A percentile compares a stretch with the other conserved stretches of the same genome.
Conservation (phyloP, 2,797 vertebrate genomes). For the Sebastes trivittatus region DNA sequence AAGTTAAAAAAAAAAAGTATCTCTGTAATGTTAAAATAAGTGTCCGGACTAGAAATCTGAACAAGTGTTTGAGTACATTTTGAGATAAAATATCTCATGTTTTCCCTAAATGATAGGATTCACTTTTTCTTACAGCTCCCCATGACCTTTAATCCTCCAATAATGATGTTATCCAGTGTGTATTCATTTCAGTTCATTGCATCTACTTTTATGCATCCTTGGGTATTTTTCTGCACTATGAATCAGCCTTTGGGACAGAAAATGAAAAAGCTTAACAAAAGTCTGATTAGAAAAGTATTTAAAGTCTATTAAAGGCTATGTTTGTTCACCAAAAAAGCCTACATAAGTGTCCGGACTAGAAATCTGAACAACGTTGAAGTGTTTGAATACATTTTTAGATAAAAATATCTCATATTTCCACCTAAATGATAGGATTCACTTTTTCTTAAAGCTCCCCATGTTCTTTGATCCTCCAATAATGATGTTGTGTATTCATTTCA, state of each 20-base stretch:
- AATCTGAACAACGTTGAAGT: not conserved
- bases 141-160: not conserved
- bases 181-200: slow-evolving; percentile 5
- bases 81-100: slow-evolving; percentile 13
- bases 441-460: slow-evolving; percentile 29
- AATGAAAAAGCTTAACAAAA: not conserved
- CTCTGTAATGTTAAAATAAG: slow-evolving; percentile 23
- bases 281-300: slow-evolving; percentile 1
- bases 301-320: slow-evolving; percentile 25
- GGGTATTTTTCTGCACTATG: slow-evolving; percentile 50
- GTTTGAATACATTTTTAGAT: slow-evolving; percentile 27
- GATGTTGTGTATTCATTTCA: slow-evolving; percentile 29
- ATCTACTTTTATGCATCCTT: slow-evolving; percentile 6
- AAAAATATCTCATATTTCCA: slow-evolving; percentile 7
- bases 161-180: slow-evolving; percentile 8
- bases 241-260: slow-evolving; percentile 37
- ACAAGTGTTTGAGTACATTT: slow-evolving; percentile 22
- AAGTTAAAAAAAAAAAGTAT: slow-evolving; percentile 7
- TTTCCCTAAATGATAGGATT: not conserved
- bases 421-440: slow-evolving; percentile 1
- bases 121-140: slow-evolving; percentile 30
- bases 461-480: slow-evolving; percentile 2
- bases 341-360: not conserved
- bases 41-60: not conserved
- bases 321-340: slow-evolving; percentile 26